Base-by-base conservation (phyloP, 1,140 invertebrate genomes). In the Littorina saxatilis region DNA sequence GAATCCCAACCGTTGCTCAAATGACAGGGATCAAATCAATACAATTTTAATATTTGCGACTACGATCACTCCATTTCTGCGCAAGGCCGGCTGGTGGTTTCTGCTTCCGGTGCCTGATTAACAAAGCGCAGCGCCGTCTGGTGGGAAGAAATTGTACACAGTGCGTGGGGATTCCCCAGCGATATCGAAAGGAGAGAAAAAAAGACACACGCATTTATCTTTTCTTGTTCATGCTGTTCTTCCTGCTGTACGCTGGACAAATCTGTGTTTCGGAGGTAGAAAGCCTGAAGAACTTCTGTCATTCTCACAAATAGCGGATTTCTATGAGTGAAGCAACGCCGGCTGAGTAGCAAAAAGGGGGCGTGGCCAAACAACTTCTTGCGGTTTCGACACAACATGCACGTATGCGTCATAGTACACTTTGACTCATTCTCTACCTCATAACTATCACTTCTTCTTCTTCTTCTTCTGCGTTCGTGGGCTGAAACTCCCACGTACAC, bases 11-110 rank as follows among this genome's bases (percentile, higher is more conserved):
- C 75, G 81, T 75, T 82, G 86, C 80, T 83, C 81, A 88, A 85
- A 80, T 83, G 79, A 82, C 83, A 86, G 83, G 79, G 82, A 83
- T 85, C 84, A 84, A 89, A 91, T 91, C 90, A 83, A 91, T 91
- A 90, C 89, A 90, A 90, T 91, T 91, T 89, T 90, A 90, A 91
- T 91, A 90, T 91, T 87, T 82, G 85, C 85, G 85, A 88, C 81
- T 83, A 90, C 86, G 81, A 84, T 83, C 76, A 61, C 72, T 68
- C 63, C 83, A 83, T 80, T 74, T 83, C 58, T 88, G 86, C 90
- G 90, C 90, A 91, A 79, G 88, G 82, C 86, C 37, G 76, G 78
- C 80, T 81, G 81, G 77, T 82, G 81, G 83, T 87, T 87, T 84
- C 88, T 84, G 81, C 82, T 90, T 91, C 89, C 89, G 87, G 86